Evolutionary conservation across 2,888 invertebrate species (phyloP).

Genomic region (Drosophila paranaensis): DNA sequence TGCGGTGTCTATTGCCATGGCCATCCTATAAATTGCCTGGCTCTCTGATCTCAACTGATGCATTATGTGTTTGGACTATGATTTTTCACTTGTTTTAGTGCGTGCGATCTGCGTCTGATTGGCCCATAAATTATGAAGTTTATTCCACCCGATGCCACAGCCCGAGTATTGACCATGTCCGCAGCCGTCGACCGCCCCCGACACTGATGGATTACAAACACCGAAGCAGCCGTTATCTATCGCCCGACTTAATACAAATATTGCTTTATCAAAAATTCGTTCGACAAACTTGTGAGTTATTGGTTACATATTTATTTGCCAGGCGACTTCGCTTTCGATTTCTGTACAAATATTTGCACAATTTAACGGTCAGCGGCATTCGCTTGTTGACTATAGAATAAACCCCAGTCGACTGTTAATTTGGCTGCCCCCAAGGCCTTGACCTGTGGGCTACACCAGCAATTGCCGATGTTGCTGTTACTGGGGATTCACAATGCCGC

Average conservation of each 20-base stretch:
- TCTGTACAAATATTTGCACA: slow-evolving; percentile 71
- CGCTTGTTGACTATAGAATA: slow-evolving; percentile 41
- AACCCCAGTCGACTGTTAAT: slow-evolving; percentile 23
- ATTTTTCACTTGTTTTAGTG: slow-evolving; percentile 78
- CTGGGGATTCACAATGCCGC: slow-evolving; percentile 17
- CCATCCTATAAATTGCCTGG: slow-evolving; percentile 76
- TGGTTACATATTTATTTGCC: slow-evolving; percentile 67
- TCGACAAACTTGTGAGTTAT: slow-evolving; percentile 31
- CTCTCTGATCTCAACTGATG: slow-evolving; percentile 64
- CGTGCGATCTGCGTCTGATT: slow-evolving; percentile 71
- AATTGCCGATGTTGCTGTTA: not conserved
- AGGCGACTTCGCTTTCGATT: slow-evolving; percentile 65
- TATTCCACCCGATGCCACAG: slow-evolving; percentile 61
- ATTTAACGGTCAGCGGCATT: slow-evolving; percentile 65
- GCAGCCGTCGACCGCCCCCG: slow-evolving; percentile 54
- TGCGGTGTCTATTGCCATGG: slow-evolving; percentile 75
- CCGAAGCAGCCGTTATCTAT: slow-evolving; percentile 43
- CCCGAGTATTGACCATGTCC: slow-evolving; percentile 10
- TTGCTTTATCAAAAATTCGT: slow-evolving; percentile 59
- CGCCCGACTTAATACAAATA: slow-evolving; percentile 52
- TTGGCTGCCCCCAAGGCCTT: slow-evolving; percentile 53
- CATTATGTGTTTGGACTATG: slow-evolving; percentile 80
- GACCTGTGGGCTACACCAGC: slow-evolving; percentile 33
- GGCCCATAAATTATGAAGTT: slow-evolving; percentile 76
- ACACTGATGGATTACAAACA: slow-evolving; percentile 74